Evolutionary conservation across 2,113 vertebrate species (phyloP), one percentile per base, ranked within the genome.

Genomic region (Alexandromys fortis): DNA sequence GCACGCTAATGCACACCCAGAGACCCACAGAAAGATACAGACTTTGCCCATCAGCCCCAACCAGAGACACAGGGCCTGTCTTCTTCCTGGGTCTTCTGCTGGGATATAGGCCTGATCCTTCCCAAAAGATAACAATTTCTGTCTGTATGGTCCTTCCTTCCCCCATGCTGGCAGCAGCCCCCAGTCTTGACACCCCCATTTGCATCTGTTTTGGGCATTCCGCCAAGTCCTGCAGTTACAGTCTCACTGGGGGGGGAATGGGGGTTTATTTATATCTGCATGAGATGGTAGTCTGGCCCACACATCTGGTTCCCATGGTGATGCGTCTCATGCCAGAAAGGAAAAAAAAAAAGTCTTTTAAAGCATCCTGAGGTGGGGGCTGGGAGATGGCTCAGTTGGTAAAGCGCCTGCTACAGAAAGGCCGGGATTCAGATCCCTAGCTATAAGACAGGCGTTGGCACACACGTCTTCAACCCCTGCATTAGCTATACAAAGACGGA

Each of bases 291-390:
- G 0, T 58, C 4, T 5, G 58, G n/a, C 91, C 93, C 85, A 91
- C 90, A 91, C 97, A 89, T 90, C 85, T 96, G 95, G 94, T 97
- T 96, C 45, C 97, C 92, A 79, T 96, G 93, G 88, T 2, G 2
- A 97, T 0, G 0, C 0, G 11, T 70, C 72, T n/a, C 13, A 77
- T 67, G 49, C 90, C 28, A 1, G 79, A 77, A 89, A n/a, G n/a
- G n/a, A 42, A 89, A 89, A 89, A 94, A 55, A 90, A 61, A 86
- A 11, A 83, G 28, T 14, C 47, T 58, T 87, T 72, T 14, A 61
- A 86, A 42, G 45, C 19, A 11, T 61, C 1, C 0, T 65, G 73
- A 47, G 28, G 61, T 22, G 42, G 83, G 77, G 33, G 79, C 79
- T 83, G 79, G 79, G 12, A 47, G 65, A 70, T 52, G 35, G 86